Percentiles rank a stretch among this genome's conserved stretches.
These are phyloP conservation scores for Stichopus chloronotus DNA, from an alignment of 35 echinoderm and acorn worm species.

Conservation along the genomic window DNA sequence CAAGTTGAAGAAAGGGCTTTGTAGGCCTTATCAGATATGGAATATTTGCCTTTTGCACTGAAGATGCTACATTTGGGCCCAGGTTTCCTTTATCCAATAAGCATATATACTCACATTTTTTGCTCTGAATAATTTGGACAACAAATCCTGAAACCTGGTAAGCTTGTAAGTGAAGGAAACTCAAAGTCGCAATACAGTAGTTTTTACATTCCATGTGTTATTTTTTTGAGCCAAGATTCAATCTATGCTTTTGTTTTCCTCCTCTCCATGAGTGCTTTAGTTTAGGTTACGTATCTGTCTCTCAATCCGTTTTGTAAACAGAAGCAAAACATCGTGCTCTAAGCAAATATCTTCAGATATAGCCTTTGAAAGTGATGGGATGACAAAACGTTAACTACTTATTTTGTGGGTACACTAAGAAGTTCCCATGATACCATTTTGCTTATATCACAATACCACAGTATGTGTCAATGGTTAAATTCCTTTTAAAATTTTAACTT, in stretches of 20 bases:
- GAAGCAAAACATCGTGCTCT: not conserved
- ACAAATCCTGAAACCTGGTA: conserved; percentile 13
- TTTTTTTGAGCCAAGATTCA: conserved; percentile 44
- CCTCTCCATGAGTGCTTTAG: conserved; percentile 34
- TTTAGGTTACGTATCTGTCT: conserved; percentile 56
- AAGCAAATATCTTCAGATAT: conserved; percentile 40
- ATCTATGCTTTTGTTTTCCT: conserved; percentile 46
- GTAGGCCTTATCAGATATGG: conserved; percentile 58
- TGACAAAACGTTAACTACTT: conserved; percentile 30
- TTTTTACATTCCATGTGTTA: conserved; percentile 45
- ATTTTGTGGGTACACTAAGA: conserved; percentile 30
- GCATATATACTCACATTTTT: conserved; percentile 49
- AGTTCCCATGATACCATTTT: conserved; percentile 17
- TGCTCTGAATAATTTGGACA: conserved; percentile 40
- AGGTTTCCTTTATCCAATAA: conserved; percentile 2
- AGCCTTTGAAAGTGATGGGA: conserved; percentile 30
- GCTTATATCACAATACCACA: not conserved
- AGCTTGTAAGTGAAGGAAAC: conserved; percentile 46
- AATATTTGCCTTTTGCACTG: conserved; percentile 38
- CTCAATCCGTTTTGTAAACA: conserved; percentile 36
- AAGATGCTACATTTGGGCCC: not conserved
- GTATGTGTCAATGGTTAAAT: not conserved
- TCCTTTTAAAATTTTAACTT: too few relatives aligned
- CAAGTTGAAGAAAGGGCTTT: conserved; percentile 44
- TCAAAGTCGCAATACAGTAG: conserved; percentile 38